Conservation (phyloP, 2,797 vertebrate genomes). For the Onychomys torridus region DNA sequence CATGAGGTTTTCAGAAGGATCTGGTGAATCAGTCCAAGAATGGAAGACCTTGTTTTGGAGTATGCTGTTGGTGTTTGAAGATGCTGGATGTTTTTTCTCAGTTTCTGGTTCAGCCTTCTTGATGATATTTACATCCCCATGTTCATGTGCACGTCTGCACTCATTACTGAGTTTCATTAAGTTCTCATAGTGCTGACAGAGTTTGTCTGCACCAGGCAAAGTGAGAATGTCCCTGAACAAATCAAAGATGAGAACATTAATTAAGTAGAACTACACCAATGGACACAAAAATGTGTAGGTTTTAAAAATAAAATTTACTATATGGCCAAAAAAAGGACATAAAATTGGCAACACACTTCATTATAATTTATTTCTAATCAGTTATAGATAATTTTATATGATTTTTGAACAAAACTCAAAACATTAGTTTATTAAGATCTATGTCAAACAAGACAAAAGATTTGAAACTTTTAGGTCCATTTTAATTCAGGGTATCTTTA, state of each 20-base stretch:
- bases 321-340: slow-evolving; percentile 56
- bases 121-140: slow-evolving; percentile 80
- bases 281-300: neutral
- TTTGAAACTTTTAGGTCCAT: slow-evolving; percentile 59
- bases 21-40: slow-evolving; percentile 67
- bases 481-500: slow-evolving; percentile 69
- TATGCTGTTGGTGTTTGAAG: slow-evolving; percentile 61
- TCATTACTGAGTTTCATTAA: slow-evolving; percentile 90
- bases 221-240: slow-evolving; percentile 83
- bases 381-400: slow-evolving; percentile 34
- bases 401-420: slow-evolving; percentile 48
- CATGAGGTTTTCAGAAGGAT: slow-evolving; percentile 78
- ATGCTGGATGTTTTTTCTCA: slow-evolving; percentile 59
- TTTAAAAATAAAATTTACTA: slow-evolving; percentile 42
- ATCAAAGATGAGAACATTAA: neutral
- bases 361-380: slow-evolving; percentile 33
- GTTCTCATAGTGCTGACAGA: slow-evolving; percentile 87
- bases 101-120: slow-evolving; percentile 80
- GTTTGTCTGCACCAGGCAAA: slow-evolving; percentile 83
- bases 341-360: slow-evolving; percentile 1
- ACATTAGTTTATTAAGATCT: slow-evolving; percentile 55
- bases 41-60: slow-evolving; percentile 79
- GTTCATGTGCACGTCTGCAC: slow-evolving; percentile 92
- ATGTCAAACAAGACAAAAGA: slow-evolving; percentile 38
- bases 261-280: slow-evolving; percentile 51